A percentile compares a stretch with the other conserved stretches of the same genome.
Evolutionary conservation across 2,888 invertebrate genomes (phyloP).

Genomic region (Microdon myrmicae): DNA sequence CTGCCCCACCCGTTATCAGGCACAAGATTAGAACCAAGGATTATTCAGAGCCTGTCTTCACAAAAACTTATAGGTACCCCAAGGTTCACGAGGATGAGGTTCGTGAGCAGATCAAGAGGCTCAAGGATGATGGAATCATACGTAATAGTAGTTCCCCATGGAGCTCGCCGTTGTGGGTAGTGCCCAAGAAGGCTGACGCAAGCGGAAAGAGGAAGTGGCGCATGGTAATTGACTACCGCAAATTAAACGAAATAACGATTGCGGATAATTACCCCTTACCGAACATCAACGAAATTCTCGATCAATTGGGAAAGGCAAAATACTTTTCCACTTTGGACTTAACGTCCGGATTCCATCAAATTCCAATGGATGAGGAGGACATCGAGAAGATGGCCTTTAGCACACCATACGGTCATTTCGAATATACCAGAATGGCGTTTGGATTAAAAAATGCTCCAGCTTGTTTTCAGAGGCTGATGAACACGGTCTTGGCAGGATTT

Average conservation of each 20-base stretch:
- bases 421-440: slow-evolving; percentile 16
- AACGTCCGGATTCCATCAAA: slow-evolving; percentile 13
- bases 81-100: background rate
- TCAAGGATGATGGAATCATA: slow-evolving; percentile 1
- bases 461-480: slow-evolving; percentile 24
- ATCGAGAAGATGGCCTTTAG: slow-evolving; percentile 13
- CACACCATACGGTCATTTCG: slow-evolving; percentile 16
- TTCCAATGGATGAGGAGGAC: slow-evolving; percentile 10
- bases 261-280: slow-evolving; percentile 15
- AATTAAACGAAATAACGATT: background rate
- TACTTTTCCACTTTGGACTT: slow-evolving; percentile 19
- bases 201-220: no score
- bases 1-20: no score
- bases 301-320: slow-evolving; percentile 15
- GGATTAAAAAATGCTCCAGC: slow-evolving; percentile 18
- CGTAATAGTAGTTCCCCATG: background rate
- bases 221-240: background rate
- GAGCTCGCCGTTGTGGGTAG: no score
- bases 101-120: background rate
- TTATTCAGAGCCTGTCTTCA: background rate
- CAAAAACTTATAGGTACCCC: slow-evolving; percentile 4
- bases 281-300: slow-evolving; percentile 8
- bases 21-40: no score
- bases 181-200: no score
- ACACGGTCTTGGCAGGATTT: slow-evolving; percentile 6